Evolutionary conservation across 37 sponge, comb jelly and placozoan genomes (phyloP).

Genomic region (Haliclona indistincta): DNA sequence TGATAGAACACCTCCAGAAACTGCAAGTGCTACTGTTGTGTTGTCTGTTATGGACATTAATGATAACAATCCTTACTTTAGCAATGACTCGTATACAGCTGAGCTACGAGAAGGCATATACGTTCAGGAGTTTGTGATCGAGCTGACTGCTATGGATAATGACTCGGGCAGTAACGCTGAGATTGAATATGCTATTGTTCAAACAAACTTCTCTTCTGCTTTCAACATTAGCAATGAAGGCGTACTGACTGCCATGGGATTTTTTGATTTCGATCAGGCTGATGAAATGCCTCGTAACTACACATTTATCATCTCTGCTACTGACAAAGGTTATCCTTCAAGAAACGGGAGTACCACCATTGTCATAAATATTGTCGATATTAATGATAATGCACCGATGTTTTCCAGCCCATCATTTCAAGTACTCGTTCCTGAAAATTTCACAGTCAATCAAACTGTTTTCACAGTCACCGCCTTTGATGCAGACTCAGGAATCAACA

Average conservation of each 20-base stretch:
- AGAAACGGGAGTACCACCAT: slow-evolving; percentile 28
- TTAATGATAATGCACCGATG: slow-evolving; percentile 77
- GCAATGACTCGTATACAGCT: not conserved
- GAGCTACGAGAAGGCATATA: not conserved
- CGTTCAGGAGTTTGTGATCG: not conserved
- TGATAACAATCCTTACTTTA: slow-evolving; percentile 51
- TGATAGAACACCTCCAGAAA: slow-evolving; percentile 23
- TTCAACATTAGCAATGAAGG: slow-evolving; percentile 49
- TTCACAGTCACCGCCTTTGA: slow-evolving; percentile 43
- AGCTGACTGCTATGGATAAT: not conserved
- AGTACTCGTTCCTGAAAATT: slow-evolving; percentile 46
- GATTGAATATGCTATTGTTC: slow-evolving; percentile 10
- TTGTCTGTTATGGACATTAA: slow-evolving; percentile 46
- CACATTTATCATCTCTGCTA: slow-evolving; percentile 25
- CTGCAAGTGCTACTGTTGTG: not conserved
- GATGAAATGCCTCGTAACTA: slow-evolving; percentile 34
- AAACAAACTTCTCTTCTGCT: not conserved
- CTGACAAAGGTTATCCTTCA: slow-evolving; percentile 46
- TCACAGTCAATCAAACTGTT: slow-evolving; percentile 19
- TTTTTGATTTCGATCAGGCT: slow-evolving; percentile 1
- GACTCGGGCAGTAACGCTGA: not conserved
- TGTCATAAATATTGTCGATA: slow-evolving; percentile 57
- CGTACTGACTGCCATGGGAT: slow-evolving; percentile 22
- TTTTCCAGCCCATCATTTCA: slow-evolving; percentile 22
- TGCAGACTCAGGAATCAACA: slow-evolving; percentile 52